These are phyloP conservation scores for Chaetops frenatus DNA, from an alignment of 2,113 vertebrate genomes.

Conservation along the genomic window DNA sequence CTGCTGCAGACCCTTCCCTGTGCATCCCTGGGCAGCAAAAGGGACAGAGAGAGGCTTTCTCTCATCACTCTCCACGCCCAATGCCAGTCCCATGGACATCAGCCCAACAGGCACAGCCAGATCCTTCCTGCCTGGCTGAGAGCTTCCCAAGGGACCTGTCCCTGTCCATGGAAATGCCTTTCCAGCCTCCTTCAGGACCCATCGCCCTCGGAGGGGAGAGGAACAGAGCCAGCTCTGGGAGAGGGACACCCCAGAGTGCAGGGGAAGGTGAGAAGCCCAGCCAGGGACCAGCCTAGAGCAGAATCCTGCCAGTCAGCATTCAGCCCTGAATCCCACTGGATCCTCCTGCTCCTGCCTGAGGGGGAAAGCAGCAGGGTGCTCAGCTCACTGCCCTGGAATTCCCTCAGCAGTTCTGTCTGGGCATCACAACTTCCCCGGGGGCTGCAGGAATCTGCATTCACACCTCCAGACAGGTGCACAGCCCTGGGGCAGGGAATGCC, in stretches of 20 bases:
- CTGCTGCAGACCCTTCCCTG: not conserved
- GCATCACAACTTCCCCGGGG: not conserved
- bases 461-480: not conserved
- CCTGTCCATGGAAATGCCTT: not conserved
- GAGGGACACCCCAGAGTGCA: not conserved
- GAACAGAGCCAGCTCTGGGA: not conserved
- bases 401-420: not conserved
- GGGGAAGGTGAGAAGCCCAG: not conserved
- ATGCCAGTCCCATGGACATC: rapidly evolving
- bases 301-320: not conserved
- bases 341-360: not conserved
- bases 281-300: not conserved
- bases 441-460: not conserved
- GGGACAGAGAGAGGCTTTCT: not conserved
- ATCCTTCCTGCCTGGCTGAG: not conserved
- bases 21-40: not conserved
- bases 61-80: not conserved
- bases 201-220: too few species aligned
- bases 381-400: not conserved
- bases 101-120: not conserved
- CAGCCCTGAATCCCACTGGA: not conserved
- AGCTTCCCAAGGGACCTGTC: not conserved
- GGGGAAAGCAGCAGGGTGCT: not conserved
- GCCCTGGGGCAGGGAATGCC: too few species aligned
- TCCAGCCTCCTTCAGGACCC: not conserved